phyloP scores from a whole-genome alignment of 2,113 vertebrate genomes.

The Parus major region DNA sequence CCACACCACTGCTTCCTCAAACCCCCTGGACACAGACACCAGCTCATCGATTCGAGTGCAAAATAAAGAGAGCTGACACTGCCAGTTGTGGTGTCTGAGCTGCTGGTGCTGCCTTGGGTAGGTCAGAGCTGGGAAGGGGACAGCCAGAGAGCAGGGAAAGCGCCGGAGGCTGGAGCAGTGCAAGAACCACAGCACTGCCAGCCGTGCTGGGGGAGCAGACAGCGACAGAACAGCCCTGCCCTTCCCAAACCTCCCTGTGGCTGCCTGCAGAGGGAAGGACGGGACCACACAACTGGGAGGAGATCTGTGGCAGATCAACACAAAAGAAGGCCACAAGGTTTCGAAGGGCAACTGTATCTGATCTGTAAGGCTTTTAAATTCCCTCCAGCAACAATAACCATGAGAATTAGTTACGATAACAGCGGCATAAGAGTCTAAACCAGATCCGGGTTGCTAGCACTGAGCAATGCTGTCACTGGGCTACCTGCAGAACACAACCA shows the following conservation, averaged over 20 bases:
- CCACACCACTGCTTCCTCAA: not conserved
- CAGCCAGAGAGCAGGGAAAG: not conserved
- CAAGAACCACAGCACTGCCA: not conserved
- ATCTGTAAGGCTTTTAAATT: not conserved
- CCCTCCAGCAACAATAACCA: not conserved
- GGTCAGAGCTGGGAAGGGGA: fast-evolving
- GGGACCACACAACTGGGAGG: fast-evolving
- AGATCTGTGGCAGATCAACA: not conserved
- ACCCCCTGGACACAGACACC: not conserved
- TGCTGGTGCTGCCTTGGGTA: fast-evolving
- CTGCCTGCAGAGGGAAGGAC: not conserved
- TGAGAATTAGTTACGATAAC: not conserved
- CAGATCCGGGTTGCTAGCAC: fast-evolving
- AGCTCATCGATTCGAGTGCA: not conserved
- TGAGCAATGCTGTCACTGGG: not conserved
- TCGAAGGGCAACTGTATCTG: not conserved
- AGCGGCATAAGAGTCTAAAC: not conserved
- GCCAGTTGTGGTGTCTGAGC: not conserved
- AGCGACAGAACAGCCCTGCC: not conserved
- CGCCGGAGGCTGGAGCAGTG: fast-evolving
- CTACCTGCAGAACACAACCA: not conserved
- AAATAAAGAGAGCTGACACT: not conserved
- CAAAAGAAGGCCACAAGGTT: not conserved
- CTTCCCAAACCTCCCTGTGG: not conserved
- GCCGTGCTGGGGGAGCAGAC: fast-evolving